These are phyloP conservation scores for Habroteleia sp. DNA, from an alignment of 2,888 invertebrate genomes.

Conservation along the genomic window DNA sequence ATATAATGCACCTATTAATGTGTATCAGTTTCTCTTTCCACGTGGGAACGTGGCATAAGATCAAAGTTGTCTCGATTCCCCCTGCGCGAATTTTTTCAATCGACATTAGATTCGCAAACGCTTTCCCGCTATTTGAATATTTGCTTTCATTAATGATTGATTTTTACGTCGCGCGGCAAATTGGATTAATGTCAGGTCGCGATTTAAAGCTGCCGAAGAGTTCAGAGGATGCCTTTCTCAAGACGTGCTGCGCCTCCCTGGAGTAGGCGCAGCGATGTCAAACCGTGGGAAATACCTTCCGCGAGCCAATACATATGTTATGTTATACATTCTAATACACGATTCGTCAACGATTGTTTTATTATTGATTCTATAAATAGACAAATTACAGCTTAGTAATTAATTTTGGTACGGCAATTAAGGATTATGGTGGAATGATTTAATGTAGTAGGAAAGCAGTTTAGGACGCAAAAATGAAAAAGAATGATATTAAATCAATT, in stretches of 20 bases:
- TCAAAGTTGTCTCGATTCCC: constrained; percentile 20
- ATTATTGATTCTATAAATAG: not conserved
- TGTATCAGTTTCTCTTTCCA: constrained; percentile 53
- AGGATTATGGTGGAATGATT: too few relatives aligned
- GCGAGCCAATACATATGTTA: constrained; percentile 22
- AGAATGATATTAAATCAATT: too few relatives aligned
- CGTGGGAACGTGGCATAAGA: constrained; percentile 60
- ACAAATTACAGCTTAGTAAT: constrained; percentile 18
- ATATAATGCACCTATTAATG: constrained; percentile 56
- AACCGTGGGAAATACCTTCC: constrained; percentile 63
- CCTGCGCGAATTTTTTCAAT: constrained; percentile 6
- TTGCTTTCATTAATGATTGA: constrained; percentile 41
- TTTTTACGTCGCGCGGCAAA: constrained; percentile 44
- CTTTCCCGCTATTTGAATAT: constrained; percentile 38
- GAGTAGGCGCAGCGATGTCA: constrained; percentile 64
- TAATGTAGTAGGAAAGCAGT: too few relatives aligned
- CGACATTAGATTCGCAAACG: constrained; percentile 1
- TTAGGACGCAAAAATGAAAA: too few relatives aligned
- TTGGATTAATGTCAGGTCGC: constrained; percentile 54
- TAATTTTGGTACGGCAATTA: not conserved
- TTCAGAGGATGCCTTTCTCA: constrained; percentile 62
- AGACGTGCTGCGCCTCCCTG: constrained; percentile 57
- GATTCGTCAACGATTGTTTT: constrained; percentile 31
- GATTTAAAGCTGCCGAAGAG: constrained; percentile 34
- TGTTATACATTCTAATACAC: constrained; percentile 56